A percentile compares a stretch with the other conserved stretches of the same genome.
These are phyloP conservation scores for Dallia pectoralis DNA, from an alignment of 2,797 vertebrate genomes.

Conservation along the genomic window DNA sequence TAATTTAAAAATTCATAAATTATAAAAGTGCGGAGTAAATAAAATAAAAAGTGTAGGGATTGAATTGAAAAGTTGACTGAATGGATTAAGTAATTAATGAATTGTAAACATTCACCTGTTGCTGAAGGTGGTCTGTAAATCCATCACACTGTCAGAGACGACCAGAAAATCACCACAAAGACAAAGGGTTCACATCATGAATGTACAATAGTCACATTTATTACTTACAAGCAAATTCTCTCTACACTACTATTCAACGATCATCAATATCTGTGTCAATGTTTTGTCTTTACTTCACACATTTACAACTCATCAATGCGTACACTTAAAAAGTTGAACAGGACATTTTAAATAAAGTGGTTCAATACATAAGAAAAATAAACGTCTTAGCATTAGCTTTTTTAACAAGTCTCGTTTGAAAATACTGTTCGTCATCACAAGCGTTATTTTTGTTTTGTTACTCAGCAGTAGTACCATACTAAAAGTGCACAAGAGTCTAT, in stretches of 20 bases:
- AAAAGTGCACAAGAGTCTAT: constrained; percentile 81
- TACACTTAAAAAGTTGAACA: constrained; percentile 57
- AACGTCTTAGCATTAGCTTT: constrained; percentile 67
- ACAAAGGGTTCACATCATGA: constrained; percentile 44
- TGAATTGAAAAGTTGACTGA: too few relatives aligned
- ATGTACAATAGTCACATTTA: constrained; percentile 85
- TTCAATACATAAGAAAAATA: constrained; percentile 55
- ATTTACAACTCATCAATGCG: constrained; percentile 81
- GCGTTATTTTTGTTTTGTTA: constrained; percentile 55
- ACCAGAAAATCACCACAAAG: constrained; percentile 37
- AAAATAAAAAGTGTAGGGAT: too few relatives aligned
- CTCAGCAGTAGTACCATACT: constrained; percentile 88
- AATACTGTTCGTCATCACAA: constrained; percentile 82
- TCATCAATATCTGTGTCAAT: constrained; percentile 39
- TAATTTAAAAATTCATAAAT: too few relatives aligned
- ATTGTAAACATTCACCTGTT: too few relatives aligned
- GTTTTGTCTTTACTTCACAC: constrained; percentile 62
- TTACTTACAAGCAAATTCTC: constrained; percentile 85
- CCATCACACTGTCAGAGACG: constrained; percentile 1
- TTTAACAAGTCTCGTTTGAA: constrained; percentile 67
- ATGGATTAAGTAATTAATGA: too few relatives aligned
- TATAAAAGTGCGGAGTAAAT: too few relatives aligned
- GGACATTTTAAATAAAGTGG: constrained; percentile 59
- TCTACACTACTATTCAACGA: constrained; percentile 68
- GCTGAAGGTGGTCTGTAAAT: neutral